Evolutionary conservation across 2,113 vertebrate species (phyloP), one percentile per base, ranked within the genome.

Genomic region (Brachyistius frenatus): DNA sequence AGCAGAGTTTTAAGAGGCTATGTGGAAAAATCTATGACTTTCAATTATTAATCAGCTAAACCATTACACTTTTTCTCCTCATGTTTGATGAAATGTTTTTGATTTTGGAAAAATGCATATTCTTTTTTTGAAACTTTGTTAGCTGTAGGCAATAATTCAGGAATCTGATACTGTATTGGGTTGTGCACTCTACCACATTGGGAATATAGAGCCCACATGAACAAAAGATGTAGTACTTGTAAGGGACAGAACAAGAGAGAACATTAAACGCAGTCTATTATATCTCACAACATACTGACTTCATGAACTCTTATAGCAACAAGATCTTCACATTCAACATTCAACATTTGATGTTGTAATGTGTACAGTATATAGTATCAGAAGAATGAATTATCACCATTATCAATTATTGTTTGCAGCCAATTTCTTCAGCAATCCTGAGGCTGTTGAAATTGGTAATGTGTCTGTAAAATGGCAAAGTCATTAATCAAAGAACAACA

Each of bases 21-120:
- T 90, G 85, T 72, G 54, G 63, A 53, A 75, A 88, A 85, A 92
- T 88, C 83, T 86, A 89, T 92, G 71, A 53, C 52, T 71, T 64
- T 89, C 36, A 91, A 91, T 92, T 87, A 87, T 90, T 92, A 83
- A 91, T 74, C 76, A 76, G 39, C 60, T n/a, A 54, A 64, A 80
- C 57, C 57, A 54, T 78, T 66, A 44, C 32, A 53, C 4, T 53
- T 78, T 73, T 73, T 75, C 61, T 72, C 46, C 16, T 65, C 36
- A 33, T 7, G 56, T 88, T 81, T 70, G 54, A 57, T 73, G 69
- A 76, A 78, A 49, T 35, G 5, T 70, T 55, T 9, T 55, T 9
- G 11, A 47, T 73, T 49, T 13, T 31, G 23, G 23, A 23, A 23
- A 23, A 23, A 23, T 23, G 23, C 23, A 23, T 23, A 23, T 23